A percentile compares a stretch with the other conserved stretches of the same genome.
phyloP scores from a whole-genome alignment of 1,140 invertebrate species.

The Zaprionus ornatus region DNA sequence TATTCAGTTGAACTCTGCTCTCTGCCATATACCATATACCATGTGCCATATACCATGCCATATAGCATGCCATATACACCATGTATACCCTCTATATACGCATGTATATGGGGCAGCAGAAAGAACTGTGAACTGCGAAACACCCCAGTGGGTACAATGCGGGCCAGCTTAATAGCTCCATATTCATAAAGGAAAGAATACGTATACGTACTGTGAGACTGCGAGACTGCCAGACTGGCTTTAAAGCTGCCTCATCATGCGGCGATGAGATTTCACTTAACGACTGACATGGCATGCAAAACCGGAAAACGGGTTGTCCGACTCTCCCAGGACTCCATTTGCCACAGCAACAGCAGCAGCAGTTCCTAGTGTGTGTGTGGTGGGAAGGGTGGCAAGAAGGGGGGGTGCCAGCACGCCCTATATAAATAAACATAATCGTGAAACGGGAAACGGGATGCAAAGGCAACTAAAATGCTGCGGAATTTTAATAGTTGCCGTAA shows the following conservation, averaged over 20 bases:
- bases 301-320: conserved; percentile 30
- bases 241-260: conserved; percentile 37
- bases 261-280: conserved; percentile 59
- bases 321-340: background rate
- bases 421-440: conserved; percentile 79
- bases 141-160: background rate
- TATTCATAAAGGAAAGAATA: conserved; percentile 42
- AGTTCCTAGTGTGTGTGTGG: conserved; percentile 3
- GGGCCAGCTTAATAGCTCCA: conserved; percentile 23
- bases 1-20: background rate
- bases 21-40: background rate
- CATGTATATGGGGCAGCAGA: background rate
- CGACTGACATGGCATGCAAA: conserved; percentile 43
- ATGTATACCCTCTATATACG: background rate
- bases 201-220: conserved; percentile 4
- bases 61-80: background rate
- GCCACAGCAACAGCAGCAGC: background rate
- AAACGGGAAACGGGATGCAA: conserved; percentile 42
- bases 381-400: too few species aligned
- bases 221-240: background rate
- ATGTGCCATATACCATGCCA: background rate
- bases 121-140: background rate
- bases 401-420: conserved; percentile 29
- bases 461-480: conserved; percentile 71
- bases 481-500: conserved; percentile 81